Evolutionary conservation across 2,888 invertebrate species (phyloP).

Genomic region (Calameuta idolon): DNA sequence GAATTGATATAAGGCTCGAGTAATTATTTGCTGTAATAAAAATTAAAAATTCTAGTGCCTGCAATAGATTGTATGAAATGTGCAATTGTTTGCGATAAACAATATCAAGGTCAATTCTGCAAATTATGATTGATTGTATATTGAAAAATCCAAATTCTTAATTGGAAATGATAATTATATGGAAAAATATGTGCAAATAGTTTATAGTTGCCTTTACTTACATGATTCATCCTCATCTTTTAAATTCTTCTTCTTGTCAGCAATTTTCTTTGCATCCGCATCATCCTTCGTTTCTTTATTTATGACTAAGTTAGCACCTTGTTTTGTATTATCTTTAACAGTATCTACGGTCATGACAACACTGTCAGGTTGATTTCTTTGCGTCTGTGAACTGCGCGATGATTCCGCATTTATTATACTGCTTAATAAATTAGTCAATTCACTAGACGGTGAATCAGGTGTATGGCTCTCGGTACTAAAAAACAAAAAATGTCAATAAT

Average conservation of each 20-base stretch:
- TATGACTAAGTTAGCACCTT: constrained; percentile 4
- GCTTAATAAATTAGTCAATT: constrained; percentile 48
- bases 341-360: not conserved
- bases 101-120: not conserved
- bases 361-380: constrained; percentile 8
- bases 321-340: not conserved
- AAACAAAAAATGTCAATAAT: constrained; percentile 4
- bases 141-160: not conserved
- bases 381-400: constrained; percentile 28
- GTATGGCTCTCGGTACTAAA: constrained; percentile 16
- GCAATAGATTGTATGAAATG: not conserved
- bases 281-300: constrained; percentile 22
- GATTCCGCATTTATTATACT: constrained; percentile 40
- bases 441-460: constrained; percentile 44
- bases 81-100: not conserved
- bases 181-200: not conserved
- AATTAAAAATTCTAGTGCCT: not conserved
- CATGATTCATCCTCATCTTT: not conserved
- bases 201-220: not conserved
- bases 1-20: not conserved
- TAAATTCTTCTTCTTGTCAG: not conserved
- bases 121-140: not conserved
- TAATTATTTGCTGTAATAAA: not conserved
- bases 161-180: not conserved
- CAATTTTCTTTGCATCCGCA: not conserved